Evolutionary conservation across 2,113 vertebrate species (phyloP).

Genomic region (Haplotaxodon microlepis): DNA sequence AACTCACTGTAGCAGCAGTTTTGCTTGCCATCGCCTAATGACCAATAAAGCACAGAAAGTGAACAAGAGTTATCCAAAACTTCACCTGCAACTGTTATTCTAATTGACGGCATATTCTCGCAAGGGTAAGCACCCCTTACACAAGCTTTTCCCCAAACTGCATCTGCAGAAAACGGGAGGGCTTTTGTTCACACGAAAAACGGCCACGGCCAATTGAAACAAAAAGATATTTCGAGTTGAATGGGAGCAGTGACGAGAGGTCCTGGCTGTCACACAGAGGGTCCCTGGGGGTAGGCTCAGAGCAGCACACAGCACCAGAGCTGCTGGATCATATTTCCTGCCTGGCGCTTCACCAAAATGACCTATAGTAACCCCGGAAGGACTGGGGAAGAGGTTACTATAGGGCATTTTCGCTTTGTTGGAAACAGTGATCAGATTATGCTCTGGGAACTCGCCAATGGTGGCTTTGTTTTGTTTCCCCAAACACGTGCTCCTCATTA

Average conservation of each 20-base stretch:
- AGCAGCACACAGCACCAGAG: slow-evolving; percentile 2
- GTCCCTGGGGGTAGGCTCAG: slow-evolving; percentile 29
- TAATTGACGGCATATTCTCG: neutral
- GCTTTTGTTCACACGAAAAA: slow-evolving; percentile 32
- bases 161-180: neutral
- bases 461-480: neutral
- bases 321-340: slow-evolving; percentile 65
- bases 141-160: neutral
- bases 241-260: slow-evolving; percentile 36
- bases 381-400: slow-evolving; percentile 78
- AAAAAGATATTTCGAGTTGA: slow-evolving; percentile 44
- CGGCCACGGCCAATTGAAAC: slow-evolving; percentile 13
- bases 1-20: neutral
- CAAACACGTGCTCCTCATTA: neutral
- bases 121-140: neutral
- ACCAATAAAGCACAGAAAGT: neutral
- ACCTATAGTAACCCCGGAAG: slow-evolving; percentile 84
- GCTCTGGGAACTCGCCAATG: neutral
- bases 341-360: slow-evolving; percentile 63
- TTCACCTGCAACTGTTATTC: neutral
- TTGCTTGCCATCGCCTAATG: neutral
- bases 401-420: slow-evolving; percentile 62
- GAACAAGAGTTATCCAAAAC: neutral
- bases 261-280: slow-evolving; percentile 10
- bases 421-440: neutral